Base-by-base conservation (phyloP, 53 echinoderm and acorn worm species). In the Stichopus horrens region DNA sequence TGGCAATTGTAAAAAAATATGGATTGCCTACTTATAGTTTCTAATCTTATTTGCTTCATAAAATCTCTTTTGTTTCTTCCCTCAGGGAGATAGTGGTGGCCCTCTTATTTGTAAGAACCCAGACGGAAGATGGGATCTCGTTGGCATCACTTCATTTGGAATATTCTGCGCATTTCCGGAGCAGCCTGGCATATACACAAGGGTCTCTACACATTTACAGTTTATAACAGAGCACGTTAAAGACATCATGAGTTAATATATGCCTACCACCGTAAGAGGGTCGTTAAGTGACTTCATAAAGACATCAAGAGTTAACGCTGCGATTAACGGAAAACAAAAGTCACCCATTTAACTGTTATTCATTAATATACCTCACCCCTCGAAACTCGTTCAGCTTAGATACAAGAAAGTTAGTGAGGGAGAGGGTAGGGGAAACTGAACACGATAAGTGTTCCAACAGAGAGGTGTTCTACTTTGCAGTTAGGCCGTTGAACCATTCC, bases 11-110 rank as follows among this genome's bases (percentile, higher is more conserved):
- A 37, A 37, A 37, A 37, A 37, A 37, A 37, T 37, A 37, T 37
- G 37, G 37, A 37, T 37, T 37, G 37, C 37, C 37, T 37, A 37
- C 37, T 37, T 37, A 37, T 37, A 37, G 37, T 2, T 37, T 37
- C 2, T 37, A 37, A 37, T 37, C 37, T 37, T 37, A 37, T 37
- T 37, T 37, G 37, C 37, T 37, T 37, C n/a, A 11, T 53, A 52
- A 7, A 81, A 14, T 55, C 8, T 57, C 10, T 5, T 80, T 8
- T 13, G 0, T 52, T 74, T 22, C 23, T 8, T 10, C 22, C 11
- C 10, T 0, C 74, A 90, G 90, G 90, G 90, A 13, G 90, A 90
- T 52, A 90, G 90, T 16, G 90, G 90, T 4, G 90, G 90, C 9
- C 90, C 90, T 11, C 52, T 90, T 71, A 83, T 90, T 83, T 90